A percentile compares a stretch with the other conserved stretches of the same genome.
These are phyloP conservation scores for Lycophotia porphyrea DNA, from an alignment of 2,888 invertebrate genomes.

Conservation along the genomic window DNA sequence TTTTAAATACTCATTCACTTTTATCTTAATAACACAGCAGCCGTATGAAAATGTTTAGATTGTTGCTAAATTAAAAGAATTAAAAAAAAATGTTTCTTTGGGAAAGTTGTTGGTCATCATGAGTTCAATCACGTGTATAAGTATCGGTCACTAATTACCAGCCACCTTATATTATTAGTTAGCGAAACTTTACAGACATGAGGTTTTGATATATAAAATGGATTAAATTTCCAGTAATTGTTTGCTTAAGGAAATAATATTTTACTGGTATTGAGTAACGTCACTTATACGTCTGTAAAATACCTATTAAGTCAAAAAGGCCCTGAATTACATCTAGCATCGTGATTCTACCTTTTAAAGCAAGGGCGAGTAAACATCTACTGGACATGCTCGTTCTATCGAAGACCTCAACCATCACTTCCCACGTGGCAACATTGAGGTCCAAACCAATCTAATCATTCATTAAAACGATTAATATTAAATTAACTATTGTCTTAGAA, in stretches of 20 bases:
- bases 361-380: not conserved
- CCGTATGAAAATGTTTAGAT: no score
- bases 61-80: no score
- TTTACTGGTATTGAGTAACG: not conserved
- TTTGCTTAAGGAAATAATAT: not conserved
- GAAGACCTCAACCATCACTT: not conserved
- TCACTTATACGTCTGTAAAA: not conserved
- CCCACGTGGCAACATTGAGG: not conserved
- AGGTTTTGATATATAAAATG: not conserved
- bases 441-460: not conserved
- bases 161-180: no score
- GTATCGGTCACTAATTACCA: no score
- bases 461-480: not conserved
- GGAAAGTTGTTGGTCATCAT: no score
- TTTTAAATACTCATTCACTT: no score
- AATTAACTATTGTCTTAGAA: conserved; percentile 1
- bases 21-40: no score
- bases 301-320: not conserved
- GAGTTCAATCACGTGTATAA: no score
- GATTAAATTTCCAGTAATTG: not conserved
- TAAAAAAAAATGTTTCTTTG: no score
- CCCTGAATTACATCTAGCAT: not conserved
- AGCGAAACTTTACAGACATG: not conserved
- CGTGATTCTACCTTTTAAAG: conserved; percentile 1
- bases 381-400: not conserved